Base-by-base conservation (phyloP, 2,797 vertebrate genomes). In the Myotis vivesi region DNA sequence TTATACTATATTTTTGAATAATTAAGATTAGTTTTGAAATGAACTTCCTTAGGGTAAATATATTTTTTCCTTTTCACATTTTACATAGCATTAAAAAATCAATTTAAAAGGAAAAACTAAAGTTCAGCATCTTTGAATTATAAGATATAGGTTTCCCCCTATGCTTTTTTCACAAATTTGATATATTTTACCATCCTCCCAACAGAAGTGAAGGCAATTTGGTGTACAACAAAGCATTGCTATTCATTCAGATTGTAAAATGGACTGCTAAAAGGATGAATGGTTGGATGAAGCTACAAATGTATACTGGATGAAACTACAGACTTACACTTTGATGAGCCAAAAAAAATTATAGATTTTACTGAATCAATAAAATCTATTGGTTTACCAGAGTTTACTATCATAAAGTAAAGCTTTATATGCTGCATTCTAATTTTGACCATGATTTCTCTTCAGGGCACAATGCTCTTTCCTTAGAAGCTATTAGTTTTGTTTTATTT, bases 71-170 rank as follows among this genome's bases (percentile, higher is more conserved):
- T 2, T 7, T 92, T 88, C 55, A 44, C 5, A 75, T 25, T 66
- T 17, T 16, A 20, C 59, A 20, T 55, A 75, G 38, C 38, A 94
- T 89, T 89, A 85, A 92, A 97, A 93, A 46, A 66, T 57, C 68
- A 83, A 84, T 73, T 97, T 66, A 95, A 83, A 91, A 95, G 72
- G 85, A 91, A 75, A 64, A 87, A 28, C 0, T 87, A 83, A 57
- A 25, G 0, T 87, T 36, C 25, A 87, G 66, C 17, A 57, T 88
- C 72, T n/a, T 51, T 97, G 44, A 36, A 62, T 84, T 8, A 95
- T 53, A 95, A 96, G 13, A 95, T n/a, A 41, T 22, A 82, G 16
- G 22, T 44, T 71, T 89, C 19, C 46, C n/a, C 12, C 36, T 95
- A 20, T 38, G 8, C 16, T 16, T 86, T 94, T 57, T 28, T 41